Evolutionary conservation across 2,797 vertebrate genomes (phyloP).

Genomic region (Sebastes nivosus): DNA sequence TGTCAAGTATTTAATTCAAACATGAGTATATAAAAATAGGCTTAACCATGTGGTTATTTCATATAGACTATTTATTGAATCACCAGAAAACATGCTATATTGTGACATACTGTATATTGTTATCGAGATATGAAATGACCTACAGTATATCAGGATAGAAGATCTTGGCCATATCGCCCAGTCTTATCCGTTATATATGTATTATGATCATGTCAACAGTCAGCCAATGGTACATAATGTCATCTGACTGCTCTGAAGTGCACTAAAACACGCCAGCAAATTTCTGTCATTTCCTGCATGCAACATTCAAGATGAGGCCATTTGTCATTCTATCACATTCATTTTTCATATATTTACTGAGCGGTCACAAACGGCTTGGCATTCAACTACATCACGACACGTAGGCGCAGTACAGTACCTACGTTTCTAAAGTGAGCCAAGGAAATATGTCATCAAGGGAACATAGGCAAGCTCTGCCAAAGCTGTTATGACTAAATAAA

Average conservation of each 20-base stretch:
- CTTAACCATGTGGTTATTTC: too few relatives aligned
- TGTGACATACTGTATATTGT: too few relatives aligned
- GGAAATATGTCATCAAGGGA: not conserved
- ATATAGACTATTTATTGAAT: too few relatives aligned
- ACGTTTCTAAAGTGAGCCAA: conserved; percentile 8
- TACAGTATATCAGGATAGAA: too few relatives aligned
- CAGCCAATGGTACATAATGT: conserved; percentile 41
- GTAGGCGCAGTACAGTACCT: not conserved
- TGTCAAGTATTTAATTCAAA: too few relatives aligned
- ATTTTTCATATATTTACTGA: conserved; percentile 64
- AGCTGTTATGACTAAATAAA: not conserved
- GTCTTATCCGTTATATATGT: not conserved
- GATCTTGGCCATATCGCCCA: too few relatives aligned
- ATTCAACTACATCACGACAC: conserved; percentile 13
- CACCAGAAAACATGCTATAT: too few relatives aligned
- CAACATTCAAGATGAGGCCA: conserved; percentile 64
- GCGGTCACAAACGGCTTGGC: conserved; percentile 31
- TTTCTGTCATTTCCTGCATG: conserved; percentile 59
- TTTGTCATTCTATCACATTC: conserved; percentile 63
- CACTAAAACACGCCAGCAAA: conserved; percentile 48
- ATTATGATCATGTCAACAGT: conserved; percentile 9
- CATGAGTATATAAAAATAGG: too few relatives aligned
- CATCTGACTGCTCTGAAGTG: conserved; percentile 44
- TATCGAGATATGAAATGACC: too few relatives aligned
- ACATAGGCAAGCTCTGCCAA: not conserved